Evolutionary conservation across 2,113 vertebrate genomes (phyloP).

Genomic region (Puntigrus tetrazona): DNA sequence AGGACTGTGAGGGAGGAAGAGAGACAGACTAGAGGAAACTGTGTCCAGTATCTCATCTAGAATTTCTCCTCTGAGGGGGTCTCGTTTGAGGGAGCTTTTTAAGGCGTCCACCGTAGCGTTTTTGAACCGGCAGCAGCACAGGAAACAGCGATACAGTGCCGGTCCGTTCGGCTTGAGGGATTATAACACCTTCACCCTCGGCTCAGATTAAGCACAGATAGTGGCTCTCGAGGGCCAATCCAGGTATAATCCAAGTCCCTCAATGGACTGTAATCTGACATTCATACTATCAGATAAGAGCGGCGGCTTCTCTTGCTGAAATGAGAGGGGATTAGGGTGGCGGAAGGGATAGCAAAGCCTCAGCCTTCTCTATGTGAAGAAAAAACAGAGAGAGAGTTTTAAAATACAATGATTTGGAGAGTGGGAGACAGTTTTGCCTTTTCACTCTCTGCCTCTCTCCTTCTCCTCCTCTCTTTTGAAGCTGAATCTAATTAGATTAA

Average conservation of each 20-base stretch:
- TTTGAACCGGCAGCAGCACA: constrained; percentile 29
- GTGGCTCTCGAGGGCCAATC: constrained; percentile 37
- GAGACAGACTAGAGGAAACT: constrained; percentile 45
- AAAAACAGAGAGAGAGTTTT: constrained; percentile 23
- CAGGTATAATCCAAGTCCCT: constrained; percentile 43
- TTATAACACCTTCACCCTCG: constrained; percentile 49
- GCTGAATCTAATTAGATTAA: constrained; percentile 78
- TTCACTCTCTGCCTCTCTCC: constrained; percentile 31
- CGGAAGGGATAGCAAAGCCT: constrained; percentile 18
- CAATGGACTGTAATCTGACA: constrained; percentile 50
- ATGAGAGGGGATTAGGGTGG: constrained; percentile 54
- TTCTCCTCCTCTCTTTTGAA: constrained; percentile 60
- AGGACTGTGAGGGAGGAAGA: constrained; percentile 43
- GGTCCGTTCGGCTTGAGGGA: constrained; percentile 46
- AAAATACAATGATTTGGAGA: constrained; percentile 48
- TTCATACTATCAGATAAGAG: constrained; percentile 56
- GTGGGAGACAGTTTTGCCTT: constrained; percentile 43
- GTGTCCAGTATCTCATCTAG: constrained; percentile 46
- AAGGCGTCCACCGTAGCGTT: neutral
- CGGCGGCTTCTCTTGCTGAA: constrained; percentile 24
- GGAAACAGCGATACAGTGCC: constrained; percentile 21
- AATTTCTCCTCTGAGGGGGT: constrained; percentile 46
- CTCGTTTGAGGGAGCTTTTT: constrained; percentile 38
- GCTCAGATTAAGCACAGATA: constrained; percentile 55
- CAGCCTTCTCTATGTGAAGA: constrained; percentile 30